phyloP scores from a whole-genome alignment of 64 coral and sea anemone genomes.

The Montipora sp. region DNA sequence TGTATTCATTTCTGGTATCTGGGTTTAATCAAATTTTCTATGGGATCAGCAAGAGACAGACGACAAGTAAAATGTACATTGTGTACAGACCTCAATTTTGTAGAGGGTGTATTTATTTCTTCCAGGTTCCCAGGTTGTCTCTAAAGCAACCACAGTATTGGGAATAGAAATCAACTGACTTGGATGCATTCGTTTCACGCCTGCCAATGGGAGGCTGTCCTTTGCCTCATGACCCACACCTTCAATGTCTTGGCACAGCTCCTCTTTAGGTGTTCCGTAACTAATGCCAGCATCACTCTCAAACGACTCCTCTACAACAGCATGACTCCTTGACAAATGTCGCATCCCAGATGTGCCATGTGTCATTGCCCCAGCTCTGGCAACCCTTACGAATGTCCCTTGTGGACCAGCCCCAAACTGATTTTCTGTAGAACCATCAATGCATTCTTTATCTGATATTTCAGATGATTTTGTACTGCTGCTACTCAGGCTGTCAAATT shows the following conservation, averaged over 20 bases:
- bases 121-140: constrained; percentile 79
- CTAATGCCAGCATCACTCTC: constrained; percentile 71
- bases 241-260: constrained; percentile 26
- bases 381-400: neutral
- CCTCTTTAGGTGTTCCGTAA: constrained; percentile 36
- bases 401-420: neutral
- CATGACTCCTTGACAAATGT: constrained; percentile 74
- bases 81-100: constrained; percentile 74
- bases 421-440: constrained; percentile 15
- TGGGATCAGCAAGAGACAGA: neutral
- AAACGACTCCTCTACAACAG: constrained; percentile 59
- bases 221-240: neutral
- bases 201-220: neutral
- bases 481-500: constrained; percentile 64
- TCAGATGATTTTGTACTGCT: constrained; percentile 50
- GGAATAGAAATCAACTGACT: constrained; percentile 81
- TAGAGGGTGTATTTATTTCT: constrained; percentile 90
- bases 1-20: no score
- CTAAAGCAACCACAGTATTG: constrained; percentile 61
- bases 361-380: neutral
- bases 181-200: constrained; percentile 74
- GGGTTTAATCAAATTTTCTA: no score
- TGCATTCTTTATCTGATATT: constrained; percentile 39
- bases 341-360: constrained; percentile 4
- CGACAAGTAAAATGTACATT: no score